Evolutionary conservation across 2,797 vertebrate species (phyloP).

Genomic region (Thripadectes ignobilis): DNA sequence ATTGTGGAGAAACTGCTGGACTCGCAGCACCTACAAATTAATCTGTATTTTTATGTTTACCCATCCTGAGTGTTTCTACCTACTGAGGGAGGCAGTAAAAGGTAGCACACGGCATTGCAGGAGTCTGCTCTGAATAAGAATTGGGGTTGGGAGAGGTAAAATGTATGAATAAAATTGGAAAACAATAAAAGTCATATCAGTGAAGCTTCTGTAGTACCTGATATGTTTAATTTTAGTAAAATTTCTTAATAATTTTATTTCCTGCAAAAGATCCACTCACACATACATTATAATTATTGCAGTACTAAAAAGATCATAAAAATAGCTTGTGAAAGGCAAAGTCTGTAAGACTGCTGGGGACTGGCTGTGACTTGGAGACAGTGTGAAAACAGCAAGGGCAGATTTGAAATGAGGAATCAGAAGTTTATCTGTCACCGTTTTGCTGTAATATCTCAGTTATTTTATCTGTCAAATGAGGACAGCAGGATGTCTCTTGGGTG

Average conservation of each 20-base stretch:
- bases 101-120: not conserved
- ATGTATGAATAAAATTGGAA: not conserved
- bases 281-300: not conserved
- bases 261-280: not conserved
- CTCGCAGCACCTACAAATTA: not conserved
- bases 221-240: not conserved
- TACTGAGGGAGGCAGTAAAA: not conserved
- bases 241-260: not conserved
- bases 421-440: not conserved
- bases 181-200: not conserved
- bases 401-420: not conserved
- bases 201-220: not conserved
- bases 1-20: not conserved
- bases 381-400: not conserved
- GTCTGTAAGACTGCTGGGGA: not conserved
- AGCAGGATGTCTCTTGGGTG: not conserved
- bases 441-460: not conserved
- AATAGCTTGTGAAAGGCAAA: not conserved
- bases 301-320: not conserved
- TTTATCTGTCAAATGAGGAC: not conserved
- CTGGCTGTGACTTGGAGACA: not conserved
- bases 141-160: not conserved
- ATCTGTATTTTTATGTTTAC: constrained; percentile 6
- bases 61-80: not conserved
- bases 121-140: not conserved